phyloP scores from a whole-genome alignment of 1,140 invertebrate species.

The Zaprionus kolodkinae region DNA sequence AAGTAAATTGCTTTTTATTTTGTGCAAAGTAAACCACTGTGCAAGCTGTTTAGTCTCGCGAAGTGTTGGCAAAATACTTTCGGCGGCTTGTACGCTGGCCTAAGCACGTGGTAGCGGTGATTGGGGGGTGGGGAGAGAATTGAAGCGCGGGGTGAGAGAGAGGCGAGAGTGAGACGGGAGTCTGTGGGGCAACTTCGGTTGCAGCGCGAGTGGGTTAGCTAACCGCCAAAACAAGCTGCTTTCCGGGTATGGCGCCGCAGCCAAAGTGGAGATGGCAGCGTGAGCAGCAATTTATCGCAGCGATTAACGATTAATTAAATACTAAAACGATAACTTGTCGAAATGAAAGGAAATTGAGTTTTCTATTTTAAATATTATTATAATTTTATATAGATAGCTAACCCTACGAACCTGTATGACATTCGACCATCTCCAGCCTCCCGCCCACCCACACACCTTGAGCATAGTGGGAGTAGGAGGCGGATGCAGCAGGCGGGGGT shows the following conservation, averaged over 20 bases:
- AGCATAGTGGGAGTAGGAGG: background rate
- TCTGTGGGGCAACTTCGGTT: background rate
- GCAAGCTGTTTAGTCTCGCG: constrained; percentile 52
- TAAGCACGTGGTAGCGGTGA: constrained; percentile 6
- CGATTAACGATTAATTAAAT: background rate
- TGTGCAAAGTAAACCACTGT: constrained; percentile 49
- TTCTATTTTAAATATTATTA: too few relatives aligned
- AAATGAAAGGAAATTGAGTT: too few relatives aligned
- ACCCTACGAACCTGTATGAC: too few relatives aligned
- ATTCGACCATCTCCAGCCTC: background rate
- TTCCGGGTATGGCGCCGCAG: background rate
- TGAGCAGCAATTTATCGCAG: background rate
- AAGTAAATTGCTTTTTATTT: constrained; percentile 59
- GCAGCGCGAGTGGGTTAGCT: background rate
- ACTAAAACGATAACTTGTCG: background rate
- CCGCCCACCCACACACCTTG: constrained; percentile 1
- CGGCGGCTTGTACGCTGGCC: constrained; percentile 27
- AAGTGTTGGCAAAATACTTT: constrained; percentile 58
- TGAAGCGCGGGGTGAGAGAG: background rate
- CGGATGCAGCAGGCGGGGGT: background rate
- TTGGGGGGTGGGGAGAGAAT: too few relatives aligned
- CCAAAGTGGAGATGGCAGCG: background rate
- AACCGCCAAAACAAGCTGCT: constrained; percentile 9
- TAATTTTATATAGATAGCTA: too few relatives aligned
- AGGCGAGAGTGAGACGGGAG: background rate